Percentiles rank a stretch among this genome's conserved stretches.
Conservation (phyloP, 1,140 invertebrate genomes). For the Orchesella cincta region DNA sequence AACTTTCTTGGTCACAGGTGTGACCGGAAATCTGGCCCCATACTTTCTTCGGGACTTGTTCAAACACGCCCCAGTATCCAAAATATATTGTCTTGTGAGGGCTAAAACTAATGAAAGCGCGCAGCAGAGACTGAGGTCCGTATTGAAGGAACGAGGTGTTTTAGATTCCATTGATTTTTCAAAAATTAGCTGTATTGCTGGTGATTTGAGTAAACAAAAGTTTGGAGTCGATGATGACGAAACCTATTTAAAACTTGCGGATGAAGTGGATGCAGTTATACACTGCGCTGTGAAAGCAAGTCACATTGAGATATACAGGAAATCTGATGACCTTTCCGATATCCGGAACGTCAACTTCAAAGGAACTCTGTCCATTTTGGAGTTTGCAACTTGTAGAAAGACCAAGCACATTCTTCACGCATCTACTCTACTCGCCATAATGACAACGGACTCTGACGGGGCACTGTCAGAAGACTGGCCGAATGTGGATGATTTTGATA, state of each 20-base stretch:
- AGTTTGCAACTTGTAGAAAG: conserved; percentile 25
- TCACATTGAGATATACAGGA: conserved; percentile 30
- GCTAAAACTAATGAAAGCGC: background rate
- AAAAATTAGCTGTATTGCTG: background rate
- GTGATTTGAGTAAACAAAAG: background rate
- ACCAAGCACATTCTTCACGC: conserved; percentile 32
- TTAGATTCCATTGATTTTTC: background rate
- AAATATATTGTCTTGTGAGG: background rate
- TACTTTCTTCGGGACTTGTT: background rate
- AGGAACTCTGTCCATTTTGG: conserved; percentile 29
- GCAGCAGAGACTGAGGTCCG: background rate
- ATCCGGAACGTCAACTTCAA: conserved; percentile 32
- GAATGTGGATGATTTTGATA: background rate
- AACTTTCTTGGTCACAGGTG: background rate
- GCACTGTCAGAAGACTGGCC: conserved; percentile 33
- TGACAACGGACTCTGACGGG: background rate
- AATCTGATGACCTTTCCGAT: background rate
- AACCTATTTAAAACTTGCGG: conserved; percentile 19
- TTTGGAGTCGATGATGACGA: conserved; percentile 10
- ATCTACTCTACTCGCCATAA: conserved; percentile 28
- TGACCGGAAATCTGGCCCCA: background rate
- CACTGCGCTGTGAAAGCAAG: conserved; percentile 37
- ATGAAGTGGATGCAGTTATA: conserved; percentile 31
- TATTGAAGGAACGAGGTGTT: background rate
- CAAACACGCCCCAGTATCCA: background rate